phyloP scores from a whole-genome alignment of 2,888 invertebrate genomes.

The Protodeltote pygarga region DNA sequence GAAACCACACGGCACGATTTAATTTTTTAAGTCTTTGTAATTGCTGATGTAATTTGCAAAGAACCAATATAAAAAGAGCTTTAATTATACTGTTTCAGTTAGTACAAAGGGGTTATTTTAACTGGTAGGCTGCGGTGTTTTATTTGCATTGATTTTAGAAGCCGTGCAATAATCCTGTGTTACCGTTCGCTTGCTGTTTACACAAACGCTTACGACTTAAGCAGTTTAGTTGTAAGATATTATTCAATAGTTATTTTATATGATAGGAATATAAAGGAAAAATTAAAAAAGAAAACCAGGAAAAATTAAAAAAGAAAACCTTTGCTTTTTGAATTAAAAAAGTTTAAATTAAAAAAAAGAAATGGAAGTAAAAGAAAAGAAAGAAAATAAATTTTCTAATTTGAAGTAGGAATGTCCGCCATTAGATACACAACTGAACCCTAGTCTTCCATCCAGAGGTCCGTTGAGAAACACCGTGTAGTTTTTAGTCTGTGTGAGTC shows the following conservation, averaged over 20 bases:
- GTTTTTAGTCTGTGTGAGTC: too few relatives aligned
- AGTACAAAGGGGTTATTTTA: constrained; percentile 2
- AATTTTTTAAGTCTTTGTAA: too few relatives aligned
- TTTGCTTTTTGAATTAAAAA: too few relatives aligned
- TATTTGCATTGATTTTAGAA: constrained; percentile 83
- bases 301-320: not conserved
- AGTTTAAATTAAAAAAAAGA: too few relatives aligned
- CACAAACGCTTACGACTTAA: constrained; percentile 84
- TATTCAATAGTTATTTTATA: constrained; percentile 28
- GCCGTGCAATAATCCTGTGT: constrained; percentile 79
- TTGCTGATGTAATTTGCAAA: too few relatives aligned
- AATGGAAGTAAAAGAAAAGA: too few relatives aligned
- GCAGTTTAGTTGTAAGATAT: constrained; percentile 67
- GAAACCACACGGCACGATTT: too few relatives aligned
- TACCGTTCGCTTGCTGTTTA: constrained; percentile 78
- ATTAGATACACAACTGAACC: too few relatives aligned
- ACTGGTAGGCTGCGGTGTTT: constrained; percentile 44
- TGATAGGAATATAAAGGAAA: not conserved
- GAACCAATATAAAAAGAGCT: constrained; percentile 10
- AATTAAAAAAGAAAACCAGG: not conserved
- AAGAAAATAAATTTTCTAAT: too few relatives aligned
- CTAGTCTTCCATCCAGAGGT: too few relatives aligned
- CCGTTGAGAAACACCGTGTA: too few relatives aligned
- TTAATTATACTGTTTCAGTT: not conserved
- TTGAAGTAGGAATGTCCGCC: too few relatives aligned